Base-by-base conservation (phyloP, 2,888 invertebrate genomes). In the Xiphydria camelus region DNA sequence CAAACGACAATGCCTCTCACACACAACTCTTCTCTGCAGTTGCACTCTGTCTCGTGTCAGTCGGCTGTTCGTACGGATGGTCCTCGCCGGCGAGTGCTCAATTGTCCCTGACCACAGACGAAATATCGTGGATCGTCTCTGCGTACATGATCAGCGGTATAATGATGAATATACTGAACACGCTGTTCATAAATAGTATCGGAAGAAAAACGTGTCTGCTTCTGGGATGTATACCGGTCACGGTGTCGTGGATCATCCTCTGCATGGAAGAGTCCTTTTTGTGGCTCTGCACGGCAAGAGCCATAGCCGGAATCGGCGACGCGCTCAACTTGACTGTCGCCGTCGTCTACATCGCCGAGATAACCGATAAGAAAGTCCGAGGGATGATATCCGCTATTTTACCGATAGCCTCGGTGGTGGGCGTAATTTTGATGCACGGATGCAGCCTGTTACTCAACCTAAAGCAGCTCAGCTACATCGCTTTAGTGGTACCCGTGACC, bases 21-120 rank as follows among this genome's bases (percentile, higher is more conserved):
- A n/a, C n/a, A n/a, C n/a, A n/a, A n/a, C n/a, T n/a, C n/a, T n/a
- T n/a, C n/a, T n/a, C n/a, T n/a, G n/a, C n/a, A n/a, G n/a, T n/a
- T n/a, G n/a, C n/a, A n/a, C n/a, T n/a, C n/a, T n/a, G n/a, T n/a
- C n/a, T n/a, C n/a, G n/a, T n/a, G n/a, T n/a, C n/a, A n/a, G n/a
- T 44, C 34, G 41, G 41, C 32, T 53, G 50, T 50, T 51, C 53
- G 50, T 49, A 6, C 9, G 34, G 34, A 17, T 34, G 34, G 34
- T 10, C 34, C 3, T 19, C 15, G 34, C 34, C 15, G 10, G 34
- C 34, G 1, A 29, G 29, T 29, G 15, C 12, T n/a, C 29, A 7
- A 12, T 15, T 34, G 7, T 34, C 18, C 9, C 9, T 34, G 1
- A 29, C 3, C 2, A 15, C 1, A 5, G 9, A 2, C 4, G 14